A percentile compares a stretch with the other conserved stretches of the same genome.
Evolutionary conservation across 2,113 vertebrate species (phyloP).

Genomic region (Prolemur simus): DNA sequence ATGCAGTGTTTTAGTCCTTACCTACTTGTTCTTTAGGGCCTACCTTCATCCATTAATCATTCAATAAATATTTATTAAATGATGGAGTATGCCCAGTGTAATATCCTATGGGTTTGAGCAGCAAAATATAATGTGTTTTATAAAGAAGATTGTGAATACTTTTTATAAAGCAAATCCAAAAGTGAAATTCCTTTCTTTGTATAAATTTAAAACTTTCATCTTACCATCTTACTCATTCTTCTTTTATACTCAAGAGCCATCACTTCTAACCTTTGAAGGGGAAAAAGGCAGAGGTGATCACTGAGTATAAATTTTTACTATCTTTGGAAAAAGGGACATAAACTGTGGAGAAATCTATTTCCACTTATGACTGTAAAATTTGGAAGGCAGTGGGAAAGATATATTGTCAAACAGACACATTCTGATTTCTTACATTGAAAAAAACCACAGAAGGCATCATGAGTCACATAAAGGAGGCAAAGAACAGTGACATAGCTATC

Average conservation of each 20-base stretch:
- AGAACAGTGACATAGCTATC: not conserved
- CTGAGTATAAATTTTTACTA: constrained; percentile 21
- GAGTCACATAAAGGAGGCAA: constrained; percentile 37
- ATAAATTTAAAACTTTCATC: not conserved
- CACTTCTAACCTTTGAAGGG: not conserved
- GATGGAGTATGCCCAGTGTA: not conserved
- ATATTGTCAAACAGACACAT: constrained; percentile 59
- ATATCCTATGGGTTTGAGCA: not conserved
- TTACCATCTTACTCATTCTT: not conserved
- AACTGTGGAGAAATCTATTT: constrained; percentile 56
- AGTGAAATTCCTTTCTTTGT: constrained; percentile 16
- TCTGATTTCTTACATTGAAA: constrained; percentile 57
- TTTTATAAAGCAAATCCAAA: constrained; percentile 28
- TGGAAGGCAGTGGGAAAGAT: constrained; percentile 52
- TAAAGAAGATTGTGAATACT: not conserved
- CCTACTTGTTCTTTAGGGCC: not conserved
- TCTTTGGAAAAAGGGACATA: constrained; percentile 41
- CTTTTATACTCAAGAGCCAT: constrained; percentile 4
- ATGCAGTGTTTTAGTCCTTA: not conserved
- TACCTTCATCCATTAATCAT: not conserved
- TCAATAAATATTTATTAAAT: not conserved
- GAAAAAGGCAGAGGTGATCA: not conserved
- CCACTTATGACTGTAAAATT: constrained; percentile 51
- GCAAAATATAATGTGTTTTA: not conserved
- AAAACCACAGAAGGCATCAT: constrained; percentile 33